Percentiles rank a stretch among this genome's conserved stretches.
phyloP scores from a whole-genome alignment of 2,113 vertebrate genomes.

The Oreamnos americanus region DNA sequence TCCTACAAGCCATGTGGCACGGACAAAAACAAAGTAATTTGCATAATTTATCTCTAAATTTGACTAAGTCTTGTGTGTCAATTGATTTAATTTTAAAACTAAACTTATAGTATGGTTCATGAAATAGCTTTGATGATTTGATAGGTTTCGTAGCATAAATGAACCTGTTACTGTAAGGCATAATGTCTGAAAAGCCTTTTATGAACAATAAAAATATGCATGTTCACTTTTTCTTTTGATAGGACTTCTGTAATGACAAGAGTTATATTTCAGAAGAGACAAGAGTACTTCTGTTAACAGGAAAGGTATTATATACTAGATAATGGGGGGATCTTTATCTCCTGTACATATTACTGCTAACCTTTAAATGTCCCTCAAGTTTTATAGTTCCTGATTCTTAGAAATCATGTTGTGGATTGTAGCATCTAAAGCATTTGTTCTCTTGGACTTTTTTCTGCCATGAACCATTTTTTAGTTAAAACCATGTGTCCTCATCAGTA shows the following conservation, averaged over 20 bases:
- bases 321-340: not conserved
- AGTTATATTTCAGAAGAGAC: slow-evolving; percentile 94
- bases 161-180: not conserved
- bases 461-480: not conserved
- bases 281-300: slow-evolving; percentile 92
- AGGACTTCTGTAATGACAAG: slow-evolving; percentile 97
- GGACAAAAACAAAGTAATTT: not conserved
- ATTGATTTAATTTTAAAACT: slow-evolving; percentile 9
- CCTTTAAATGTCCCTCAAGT: not conserved
- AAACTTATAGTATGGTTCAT: not conserved
- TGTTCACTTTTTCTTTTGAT: slow-evolving; percentile 29
- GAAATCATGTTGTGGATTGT: not conserved
- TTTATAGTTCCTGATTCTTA: slow-evolving; percentile 3
- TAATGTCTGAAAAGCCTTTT: not conserved
- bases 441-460: not conserved
- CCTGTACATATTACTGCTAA: not conserved
- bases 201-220: not conserved
- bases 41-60: not conserved
- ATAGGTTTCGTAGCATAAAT: not conserved
- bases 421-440: not conserved
- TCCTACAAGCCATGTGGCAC: not conserved
- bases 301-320: slow-evolving; percentile 88
- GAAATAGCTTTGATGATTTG: not conserved
- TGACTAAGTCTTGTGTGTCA: not conserved
- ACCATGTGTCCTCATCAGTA: not conserved